Conservation (phyloP, 2,888 invertebrate genomes). For the Ichneumoninae sp. region DNA sequence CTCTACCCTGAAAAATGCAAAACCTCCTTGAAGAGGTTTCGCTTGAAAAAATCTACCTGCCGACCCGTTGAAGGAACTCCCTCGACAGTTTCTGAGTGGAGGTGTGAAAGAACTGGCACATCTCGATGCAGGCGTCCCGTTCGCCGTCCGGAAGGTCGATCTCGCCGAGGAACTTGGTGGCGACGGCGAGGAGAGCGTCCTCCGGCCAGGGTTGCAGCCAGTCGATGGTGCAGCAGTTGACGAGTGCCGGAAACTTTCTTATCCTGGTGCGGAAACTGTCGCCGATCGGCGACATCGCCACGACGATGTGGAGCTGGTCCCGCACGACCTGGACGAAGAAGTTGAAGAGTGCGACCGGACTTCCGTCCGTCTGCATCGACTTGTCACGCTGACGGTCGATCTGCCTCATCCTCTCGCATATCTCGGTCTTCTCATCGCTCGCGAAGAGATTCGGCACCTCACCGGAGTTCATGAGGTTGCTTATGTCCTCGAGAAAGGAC, state of each 20-base stretch:
- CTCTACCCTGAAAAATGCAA: not conserved
- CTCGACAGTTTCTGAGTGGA: constrained; percentile 91
- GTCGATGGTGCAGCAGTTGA: constrained; percentile 98
- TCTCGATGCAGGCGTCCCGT: constrained; percentile 91
- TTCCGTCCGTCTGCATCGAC: constrained; percentile 95
- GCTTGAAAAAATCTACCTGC: constrained; percentile 84
- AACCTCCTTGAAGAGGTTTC: not conserved
- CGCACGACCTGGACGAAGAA: constrained; percentile 95
- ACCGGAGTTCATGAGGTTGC: constrained; percentile 95
- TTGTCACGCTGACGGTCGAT: constrained; percentile 96
- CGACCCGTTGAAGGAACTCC: constrained; percentile 88
- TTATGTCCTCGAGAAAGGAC: constrained; percentile 96
- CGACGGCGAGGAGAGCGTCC: constrained; percentile 95
- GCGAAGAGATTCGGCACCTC: constrained; percentile 96
- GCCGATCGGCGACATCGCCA: constrained; percentile 97
- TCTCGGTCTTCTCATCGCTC: constrained; percentile 94
- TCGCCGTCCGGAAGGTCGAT: constrained; percentile 91
- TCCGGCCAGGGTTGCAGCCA: constrained; percentile 99
- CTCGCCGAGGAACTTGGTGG: constrained; percentile 90
- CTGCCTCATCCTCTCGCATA: constrained; percentile 97
- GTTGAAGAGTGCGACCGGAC: constrained; percentile 95
- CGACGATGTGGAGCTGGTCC: constrained; percentile 95
- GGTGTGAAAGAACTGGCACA: constrained; percentile 96
- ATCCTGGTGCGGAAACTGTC: constrained; percentile 92
- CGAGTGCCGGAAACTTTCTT: constrained; percentile 95